Evolutionary conservation across 2,113 vertebrate genomes (phyloP).

Genomic region (Carassius gibelio): DNA sequence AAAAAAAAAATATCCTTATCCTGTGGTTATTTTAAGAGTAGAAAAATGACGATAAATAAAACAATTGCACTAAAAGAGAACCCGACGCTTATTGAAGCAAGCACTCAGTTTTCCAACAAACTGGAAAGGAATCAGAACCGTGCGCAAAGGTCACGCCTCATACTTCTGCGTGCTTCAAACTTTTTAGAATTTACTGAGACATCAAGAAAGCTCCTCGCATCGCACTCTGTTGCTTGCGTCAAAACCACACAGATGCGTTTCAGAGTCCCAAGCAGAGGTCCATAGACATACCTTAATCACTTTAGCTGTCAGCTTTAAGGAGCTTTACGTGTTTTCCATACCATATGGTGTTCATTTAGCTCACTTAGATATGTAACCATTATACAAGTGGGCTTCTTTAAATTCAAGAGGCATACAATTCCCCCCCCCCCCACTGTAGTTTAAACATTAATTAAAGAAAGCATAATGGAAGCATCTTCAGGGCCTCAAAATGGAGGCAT

Average conservation of each 20-base stretch:
- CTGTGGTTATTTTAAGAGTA: constrained; percentile 7
- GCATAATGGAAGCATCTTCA: constrained; percentile 83
- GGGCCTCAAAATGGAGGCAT: constrained; percentile 81
- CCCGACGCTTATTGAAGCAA: background rate
- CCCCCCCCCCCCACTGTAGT: constrained; percentile 82
- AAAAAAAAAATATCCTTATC: too few relatives aligned
- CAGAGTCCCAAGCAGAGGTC: constrained; percentile 88
- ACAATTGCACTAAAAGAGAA: background rate
- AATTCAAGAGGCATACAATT: constrained; percentile 91
- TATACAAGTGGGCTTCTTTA: constrained; percentile 93
- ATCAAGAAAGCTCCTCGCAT: constrained; percentile 6
- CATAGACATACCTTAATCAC: constrained; percentile 91
- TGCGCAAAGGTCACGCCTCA: constrained; percentile 44
- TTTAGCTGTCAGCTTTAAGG: constrained; percentile 94
- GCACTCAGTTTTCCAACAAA: constrained; percentile 30
- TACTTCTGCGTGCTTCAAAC: constrained; percentile 6
- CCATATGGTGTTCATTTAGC: constrained; percentile 96
- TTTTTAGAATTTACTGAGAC: background rate
- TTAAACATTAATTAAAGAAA: constrained; percentile 92
- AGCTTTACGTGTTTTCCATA: constrained; percentile 93
- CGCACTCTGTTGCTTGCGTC: constrained; percentile 83
- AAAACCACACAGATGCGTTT: constrained; percentile 90
- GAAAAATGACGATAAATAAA: background rate
- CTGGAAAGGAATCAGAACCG: constrained; percentile 40
- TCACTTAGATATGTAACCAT: constrained; percentile 94